phyloP scores from a whole-genome alignment of 1,140 invertebrate species.

The Artemia franciscana region DNA sequence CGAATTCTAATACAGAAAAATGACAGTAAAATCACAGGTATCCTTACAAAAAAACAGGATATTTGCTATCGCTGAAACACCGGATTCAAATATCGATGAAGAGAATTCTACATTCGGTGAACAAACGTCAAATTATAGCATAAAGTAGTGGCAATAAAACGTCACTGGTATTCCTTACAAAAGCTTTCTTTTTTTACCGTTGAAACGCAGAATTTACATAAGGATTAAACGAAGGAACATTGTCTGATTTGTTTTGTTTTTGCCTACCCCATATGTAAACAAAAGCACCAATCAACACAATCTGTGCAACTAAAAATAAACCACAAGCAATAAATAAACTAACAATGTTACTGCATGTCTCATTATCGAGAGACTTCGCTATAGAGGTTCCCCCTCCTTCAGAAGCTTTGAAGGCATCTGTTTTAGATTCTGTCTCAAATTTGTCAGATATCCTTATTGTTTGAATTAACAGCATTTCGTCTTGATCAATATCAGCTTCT shows the following conservation, averaged over 20 bases:
- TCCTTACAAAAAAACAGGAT: no score
- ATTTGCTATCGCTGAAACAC: no score
- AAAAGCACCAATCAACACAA: slow-evolving; percentile 20
- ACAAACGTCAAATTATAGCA: no score
- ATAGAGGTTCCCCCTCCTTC: slow-evolving; percentile 5
- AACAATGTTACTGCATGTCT: slow-evolving; percentile 17
- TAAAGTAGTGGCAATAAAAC: no score
- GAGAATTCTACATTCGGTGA: no score
- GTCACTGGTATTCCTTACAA: no score
- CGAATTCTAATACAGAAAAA: no score
- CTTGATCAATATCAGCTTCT: slow-evolving; percentile 11
- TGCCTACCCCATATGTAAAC: slow-evolving; percentile 20
- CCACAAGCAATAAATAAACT: slow-evolving; percentile 18
- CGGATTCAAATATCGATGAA: no score
- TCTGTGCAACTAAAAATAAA: slow-evolving; percentile 21
- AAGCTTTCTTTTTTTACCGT: no score
- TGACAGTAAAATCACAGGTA: no score
- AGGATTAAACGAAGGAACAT: no score
- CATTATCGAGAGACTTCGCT: neutral
- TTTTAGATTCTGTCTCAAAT: slow-evolving; percentile 20
- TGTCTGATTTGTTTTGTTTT: slow-evolving; percentile 7
- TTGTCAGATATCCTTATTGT: slow-evolving; percentile 27
- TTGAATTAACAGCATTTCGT: slow-evolving; percentile 25
- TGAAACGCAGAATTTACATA: no score
- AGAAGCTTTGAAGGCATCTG: slow-evolving; percentile 6